Evolutionary conservation across 1,140 invertebrate species (phyloP), one percentile per base, ranked within the genome.

Genomic region (Bombus haemorrhoidalis): DNA sequence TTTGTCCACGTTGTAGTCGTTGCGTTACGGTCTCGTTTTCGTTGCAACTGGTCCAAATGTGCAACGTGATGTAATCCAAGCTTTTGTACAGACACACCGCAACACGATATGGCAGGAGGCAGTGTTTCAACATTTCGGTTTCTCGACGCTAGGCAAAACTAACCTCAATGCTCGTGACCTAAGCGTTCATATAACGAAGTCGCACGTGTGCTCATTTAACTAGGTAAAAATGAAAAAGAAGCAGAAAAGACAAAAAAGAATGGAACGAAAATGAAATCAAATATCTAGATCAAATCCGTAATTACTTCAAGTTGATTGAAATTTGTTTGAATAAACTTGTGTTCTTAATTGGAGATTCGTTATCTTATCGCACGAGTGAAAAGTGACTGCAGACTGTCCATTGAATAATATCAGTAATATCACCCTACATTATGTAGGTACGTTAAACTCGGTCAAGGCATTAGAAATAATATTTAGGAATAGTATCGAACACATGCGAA

Each of bases 61-160:
- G 83, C 83, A 87, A 71, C 77, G 76, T 76, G 83, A 85, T 85
- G 86, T 78, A 87, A 87, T 72, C 32, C 64, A 66, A 75, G 53
- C 73, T 80, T 81, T 76, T 57, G 47, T 86, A 37, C 62, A 75
- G 34, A 72, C 37, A 57, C 34, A 71, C 66, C 62, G 82, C 64
- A 88, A 87, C 71, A 59, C 47, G 64, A 88, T 76, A 76, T 69
- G 64, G 32, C 41, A 83, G 32, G 57, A 57, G 39, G 62, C 76
- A 62, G 57, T 75, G 68, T 62, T 62, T 62, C 28, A 62, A 76
- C 83, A 57, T 85, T 83, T 85, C 37, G 37, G 47, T 78, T 72
- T 84, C 76, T 75, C 18, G 73, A 82, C 37, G 59, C 39, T 43
- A 74, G 43, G 41, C n/a, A 79, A 22, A 69, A 76, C 79, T 10